Conservation (phyloP, 1,140 invertebrate species). For the Cryptotermes secundus region DNA sequence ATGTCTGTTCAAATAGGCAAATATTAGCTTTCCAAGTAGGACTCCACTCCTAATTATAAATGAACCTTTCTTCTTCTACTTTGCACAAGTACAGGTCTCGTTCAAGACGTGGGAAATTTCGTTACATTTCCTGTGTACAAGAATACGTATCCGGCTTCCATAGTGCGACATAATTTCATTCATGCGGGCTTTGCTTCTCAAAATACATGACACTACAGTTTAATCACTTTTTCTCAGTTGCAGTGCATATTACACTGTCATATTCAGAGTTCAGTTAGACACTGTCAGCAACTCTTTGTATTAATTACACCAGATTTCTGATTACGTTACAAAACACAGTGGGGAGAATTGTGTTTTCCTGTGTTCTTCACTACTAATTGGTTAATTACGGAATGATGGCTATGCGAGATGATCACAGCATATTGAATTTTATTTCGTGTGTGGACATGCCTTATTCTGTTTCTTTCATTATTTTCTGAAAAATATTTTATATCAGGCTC, state of each 20-base stretch:
- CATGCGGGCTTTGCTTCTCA: neutral
- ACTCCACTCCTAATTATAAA: too few relatives aligned
- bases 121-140: neutral
- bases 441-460: too few relatives aligned
- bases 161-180: neutral
- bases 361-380: neutral
- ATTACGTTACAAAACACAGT: neutral
- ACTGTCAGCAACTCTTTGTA: neutral
- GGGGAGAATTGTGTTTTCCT: neutral
- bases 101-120: too few relatives aligned
- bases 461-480: too few relatives aligned
- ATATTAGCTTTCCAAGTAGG: too few relatives aligned
- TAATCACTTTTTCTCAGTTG: neutral
- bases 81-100: too few relatives aligned
- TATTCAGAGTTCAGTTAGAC: neutral
- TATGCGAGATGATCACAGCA: neutral
- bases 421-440: neutral
- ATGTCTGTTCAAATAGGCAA: too few relatives aligned
- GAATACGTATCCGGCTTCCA: neutral
- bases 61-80: too few relatives aligned
- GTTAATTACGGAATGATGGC: neutral
- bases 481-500: too few relatives aligned
- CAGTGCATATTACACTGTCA: neutral
- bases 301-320: neutral
- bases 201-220: too few relatives aligned